Evolutionary conservation across 1,140 invertebrate species (phyloP), one percentile per base, ranked within the genome.

Genomic region (Cheumatopsyche charites): DNA sequence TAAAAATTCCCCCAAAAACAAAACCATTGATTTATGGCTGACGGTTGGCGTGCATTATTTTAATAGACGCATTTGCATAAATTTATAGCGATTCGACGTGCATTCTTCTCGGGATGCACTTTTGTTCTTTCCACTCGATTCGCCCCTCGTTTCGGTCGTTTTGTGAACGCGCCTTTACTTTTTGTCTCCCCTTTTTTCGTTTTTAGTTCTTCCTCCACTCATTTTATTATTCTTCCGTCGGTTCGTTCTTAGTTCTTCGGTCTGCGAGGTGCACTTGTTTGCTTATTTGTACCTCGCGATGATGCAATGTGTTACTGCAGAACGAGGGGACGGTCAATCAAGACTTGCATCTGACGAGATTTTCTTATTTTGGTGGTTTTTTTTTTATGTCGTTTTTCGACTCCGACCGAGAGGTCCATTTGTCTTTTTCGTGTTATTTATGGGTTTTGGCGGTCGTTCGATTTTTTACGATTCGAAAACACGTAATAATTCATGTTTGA

Each of bases 71-170:
- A 23, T 55, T 55, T 55, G 49, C 21, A 23, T 58, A 13, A 13
- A 23, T 58, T 17, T 58, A 23, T 58, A 23, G 11, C 4, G 21
- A 21, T 58, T 15, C 55, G 55, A 58, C 19, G 17, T 26, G 55
- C 55, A 58, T 58, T 58, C 55, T 58, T 58, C 23, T 58, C 23
- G 23, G n/a, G n/a, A 58, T 58, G 55, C 55, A 58, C 55, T 58
- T 25, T 58, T 58, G 17, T 36, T 36, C 29, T 3, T 36, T 36
- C n/a, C n/a, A n/a, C n/a, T 36, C 29, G 29, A 4, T 36, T 36
- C 29, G 29, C 9, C 29, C 29, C n/a, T n/a, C n/a, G n/a, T n/a
- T n/a, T n/a, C n/a, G n/a, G n/a, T n/a, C n/a, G n/a, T n/a, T n/a
- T n/a, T n/a, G n/a, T n/a, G n/a, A n/a, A n/a, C n/a, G n/a, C n/a